Percentiles rank a stretch among this genome's conserved stretches.
These are phyloP conservation scores for Sakesphorus luctuosus DNA, from an alignment of 2,113 vertebrate species.

Conservation along the genomic window DNA sequence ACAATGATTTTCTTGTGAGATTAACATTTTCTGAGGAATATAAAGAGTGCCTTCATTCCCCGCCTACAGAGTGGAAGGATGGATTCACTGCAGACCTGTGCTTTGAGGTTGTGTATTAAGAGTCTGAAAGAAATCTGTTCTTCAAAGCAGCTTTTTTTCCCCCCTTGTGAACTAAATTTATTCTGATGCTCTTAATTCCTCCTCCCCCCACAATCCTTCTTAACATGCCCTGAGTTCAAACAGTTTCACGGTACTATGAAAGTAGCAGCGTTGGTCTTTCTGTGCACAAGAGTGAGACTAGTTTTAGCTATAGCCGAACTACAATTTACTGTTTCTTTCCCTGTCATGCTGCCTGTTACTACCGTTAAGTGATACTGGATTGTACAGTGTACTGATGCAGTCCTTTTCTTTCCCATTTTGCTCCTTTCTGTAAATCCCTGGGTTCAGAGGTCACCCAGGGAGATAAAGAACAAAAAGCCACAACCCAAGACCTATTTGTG, in stretches of 20 bases:
- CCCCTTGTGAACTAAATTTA: slow-evolving; percentile 48
- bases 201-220: slow-evolving; percentile 27
- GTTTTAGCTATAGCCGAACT: neutral
- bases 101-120: slow-evolving; percentile 57
- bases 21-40: slow-evolving; percentile 45
- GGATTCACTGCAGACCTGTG: slow-evolving; percentile 52
- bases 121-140: slow-evolving; percentile 56
- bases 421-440: neutral
- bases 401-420: neutral
- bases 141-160: slow-evolving; percentile 51
- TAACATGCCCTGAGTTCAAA: slow-evolving; percentile 22
- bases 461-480: neutral
- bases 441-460: neutral
- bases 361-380: neutral
- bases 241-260: neutral
- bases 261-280: neutral
- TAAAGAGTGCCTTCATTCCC: slow-evolving; percentile 41
- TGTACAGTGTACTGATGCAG: neutral
- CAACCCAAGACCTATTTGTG: slow-evolving; percentile 11
- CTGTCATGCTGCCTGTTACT: neutral
- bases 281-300: neutral
- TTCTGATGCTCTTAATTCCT: slow-evolving; percentile 48
- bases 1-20: slow-evolving; percentile 59
- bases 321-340: neutral
- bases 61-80: slow-evolving; percentile 35